Base-by-base conservation (phyloP, 2,888 invertebrate genomes). In the Drosophila merina region DNA sequence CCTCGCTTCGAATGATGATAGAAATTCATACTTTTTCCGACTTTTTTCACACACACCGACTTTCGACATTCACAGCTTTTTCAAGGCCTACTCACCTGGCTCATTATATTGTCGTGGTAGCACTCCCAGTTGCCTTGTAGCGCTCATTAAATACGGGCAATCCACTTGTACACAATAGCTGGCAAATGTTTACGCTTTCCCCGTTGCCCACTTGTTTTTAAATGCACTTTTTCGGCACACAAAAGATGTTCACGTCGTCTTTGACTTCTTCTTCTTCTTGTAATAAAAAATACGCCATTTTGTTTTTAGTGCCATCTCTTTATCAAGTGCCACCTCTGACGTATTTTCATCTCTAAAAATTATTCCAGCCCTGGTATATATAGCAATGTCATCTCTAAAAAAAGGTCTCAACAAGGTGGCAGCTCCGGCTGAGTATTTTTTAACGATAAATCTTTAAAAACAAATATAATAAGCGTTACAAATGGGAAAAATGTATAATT, bases 91-190 rank as follows among this genome's bases (percentile, higher is more conserved):
- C 83, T 91, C 89, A 91, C 91, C 91, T 91, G 91, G 89, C 88
- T 91, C 91, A 91, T 91, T 89, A 89, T 91, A 91, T 89, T 87
- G 89, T 90, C 85, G 86, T 88, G 74, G 85, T 84, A 84, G 85
- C 80, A 89, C 84, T 80, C 75, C 73, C 45, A 77, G 87, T 90
- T 89, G 89, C 87, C 79, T 88, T 89, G 66, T 80, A 82, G 89
- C 88, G 90, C 84, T 88, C 90, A 91, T 91, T 89, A 91, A 91
- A 89, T 86, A 89, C 62, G 50, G 85, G 76, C 79, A 88, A 85
- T 85, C 77, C 78, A 78, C 86, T 86, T 75, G 71, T 70, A 72
- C 67, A 75, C 71, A 60, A 52, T 70, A 50, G 69, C 50, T 69
- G 51, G 57, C 45, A 45, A 83, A 86, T 86, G 72, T 80, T 80